Evolutionary conservation across 2,113 vertebrate species (phyloP).

Genomic region (Atractosteus spatula): DNA sequence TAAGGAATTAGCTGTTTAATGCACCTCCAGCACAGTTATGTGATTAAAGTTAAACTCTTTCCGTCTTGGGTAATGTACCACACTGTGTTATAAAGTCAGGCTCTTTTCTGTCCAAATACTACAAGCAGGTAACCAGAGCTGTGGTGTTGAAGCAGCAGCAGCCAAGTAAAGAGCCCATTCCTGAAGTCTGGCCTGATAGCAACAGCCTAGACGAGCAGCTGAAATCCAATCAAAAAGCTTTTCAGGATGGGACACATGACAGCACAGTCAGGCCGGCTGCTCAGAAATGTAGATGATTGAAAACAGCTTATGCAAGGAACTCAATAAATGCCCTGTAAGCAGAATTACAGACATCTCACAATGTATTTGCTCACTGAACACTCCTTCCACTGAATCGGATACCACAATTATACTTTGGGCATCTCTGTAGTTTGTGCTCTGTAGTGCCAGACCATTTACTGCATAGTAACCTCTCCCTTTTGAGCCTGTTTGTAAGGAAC

Average conservation of each 20-base stretch:
- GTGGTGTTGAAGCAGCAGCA: slow-evolving; percentile 45
- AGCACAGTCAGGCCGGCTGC: slow-evolving; percentile 44
- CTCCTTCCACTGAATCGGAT: slow-evolving; percentile 39
- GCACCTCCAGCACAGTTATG: too few relatives aligned
- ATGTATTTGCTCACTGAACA: slow-evolving; percentile 24
- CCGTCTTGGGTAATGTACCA: too few relatives aligned
- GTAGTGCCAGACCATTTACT: neutral
- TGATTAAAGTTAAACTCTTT: too few relatives aligned
- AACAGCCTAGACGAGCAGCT: slow-evolving; percentile 51
- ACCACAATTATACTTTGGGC: slow-evolving; percentile 45
- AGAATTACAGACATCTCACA: slow-evolving; percentile 46
- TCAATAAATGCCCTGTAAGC: slow-evolving; percentile 52
- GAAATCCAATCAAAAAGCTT: slow-evolving; percentile 64
- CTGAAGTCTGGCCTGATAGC: slow-evolving; percentile 51
- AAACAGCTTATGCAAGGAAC: slow-evolving; percentile 48
- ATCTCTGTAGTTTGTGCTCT: too few relatives aligned
- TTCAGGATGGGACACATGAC: slow-evolving; percentile 53
- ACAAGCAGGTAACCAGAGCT: slow-evolving; percentile 39
- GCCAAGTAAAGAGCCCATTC: slow-evolving; percentile 33
- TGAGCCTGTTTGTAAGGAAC: neutral
- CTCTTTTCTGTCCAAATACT: slow-evolving; percentile 26
- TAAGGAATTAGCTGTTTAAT: too few relatives aligned
- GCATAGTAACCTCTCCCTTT: neutral
- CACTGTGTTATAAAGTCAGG: neutral
- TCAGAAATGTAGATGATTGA: slow-evolving; percentile 45